A percentile compares a stretch with the other conserved stretches of the same genome.
Conservation (phyloP, 2,797 vertebrate species). For the Psittacula derbiana region DNA sequence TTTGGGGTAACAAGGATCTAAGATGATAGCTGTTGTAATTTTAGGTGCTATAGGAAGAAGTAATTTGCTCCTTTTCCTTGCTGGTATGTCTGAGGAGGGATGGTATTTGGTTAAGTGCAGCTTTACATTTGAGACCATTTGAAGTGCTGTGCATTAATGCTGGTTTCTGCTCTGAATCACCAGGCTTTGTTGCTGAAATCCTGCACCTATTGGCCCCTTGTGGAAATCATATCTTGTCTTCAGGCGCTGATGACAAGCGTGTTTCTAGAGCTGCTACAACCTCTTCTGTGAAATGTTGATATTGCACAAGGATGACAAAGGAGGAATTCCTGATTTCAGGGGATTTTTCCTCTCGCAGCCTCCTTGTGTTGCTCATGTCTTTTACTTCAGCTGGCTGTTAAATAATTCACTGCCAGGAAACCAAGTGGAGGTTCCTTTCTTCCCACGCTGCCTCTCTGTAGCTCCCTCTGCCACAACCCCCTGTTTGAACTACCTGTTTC, state of each 20-base stretch:
- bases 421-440: neutral
- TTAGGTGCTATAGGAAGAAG: neutral
- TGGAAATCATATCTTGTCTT: neutral
- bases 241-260: rapidly evolving
- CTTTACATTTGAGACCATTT: conserved; percentile 64
- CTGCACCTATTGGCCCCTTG: rapidly evolving
- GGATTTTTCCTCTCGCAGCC: neutral
- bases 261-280: neutral
- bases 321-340: neutral
- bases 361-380: neutral
- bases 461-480: neutral
- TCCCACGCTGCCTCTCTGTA: neutral
- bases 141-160: conserved; percentile 27
- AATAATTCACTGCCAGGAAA: neutral
- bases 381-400: neutral
- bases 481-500: neutral
- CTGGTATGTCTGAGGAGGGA: conserved; percentile 6
- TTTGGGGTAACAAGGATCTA: neutral
- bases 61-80: neutral
- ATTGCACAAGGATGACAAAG: neutral
- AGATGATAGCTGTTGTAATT: neutral
- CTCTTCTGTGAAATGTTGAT: neutral
- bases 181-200: neutral
- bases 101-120: conserved; percentile 54
- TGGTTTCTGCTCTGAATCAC: neutral